These are phyloP conservation scores for Rhyzopertha dominica DNA, from an alignment of 1,140 invertebrate species.

Conservation along the genomic window DNA sequence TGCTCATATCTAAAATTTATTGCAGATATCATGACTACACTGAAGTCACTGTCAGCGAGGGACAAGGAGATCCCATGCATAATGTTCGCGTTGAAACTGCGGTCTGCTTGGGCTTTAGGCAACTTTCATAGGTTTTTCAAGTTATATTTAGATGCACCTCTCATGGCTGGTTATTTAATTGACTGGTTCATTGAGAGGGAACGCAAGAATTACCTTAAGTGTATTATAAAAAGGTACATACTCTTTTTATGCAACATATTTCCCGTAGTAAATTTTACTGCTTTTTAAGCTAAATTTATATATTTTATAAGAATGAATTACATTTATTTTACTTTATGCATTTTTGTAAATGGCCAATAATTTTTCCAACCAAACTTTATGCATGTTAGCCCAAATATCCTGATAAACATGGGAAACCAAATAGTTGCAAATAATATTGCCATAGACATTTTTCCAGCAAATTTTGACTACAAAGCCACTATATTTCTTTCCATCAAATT, in stretches of 20 bases:
- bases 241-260: slow-evolving; percentile 15
- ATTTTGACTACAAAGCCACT: no score
- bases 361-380: no score
- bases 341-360: no score
- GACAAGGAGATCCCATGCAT: slow-evolving; percentile 83
- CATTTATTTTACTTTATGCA: no score
- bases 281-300: no score
- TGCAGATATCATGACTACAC: slow-evolving; percentile 87
- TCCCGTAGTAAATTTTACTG: no score
- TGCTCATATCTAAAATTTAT: slow-evolving; percentile 30
- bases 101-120: slow-evolving; percentile 83
- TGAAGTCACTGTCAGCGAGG: slow-evolving; percentile 70
- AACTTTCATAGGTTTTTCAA: slow-evolving; percentile 92
- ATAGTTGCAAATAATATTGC: no score
- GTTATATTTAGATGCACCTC: slow-evolving; percentile 79
- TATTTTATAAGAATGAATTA: no score
- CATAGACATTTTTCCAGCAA: no score
- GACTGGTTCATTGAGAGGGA: slow-evolving; percentile 96
- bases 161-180: slow-evolving; percentile 94
- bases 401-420: no score
- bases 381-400: no score
- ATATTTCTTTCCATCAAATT: no score
- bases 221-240: slow-evolving; percentile 95
- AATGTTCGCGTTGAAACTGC: slow-evolving; percentile 77
- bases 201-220: slow-evolving; percentile 83